These are phyloP conservation scores for Xenus cinereus DNA, from an alignment of 2,113 vertebrate species.

Conservation along the genomic window DNA sequence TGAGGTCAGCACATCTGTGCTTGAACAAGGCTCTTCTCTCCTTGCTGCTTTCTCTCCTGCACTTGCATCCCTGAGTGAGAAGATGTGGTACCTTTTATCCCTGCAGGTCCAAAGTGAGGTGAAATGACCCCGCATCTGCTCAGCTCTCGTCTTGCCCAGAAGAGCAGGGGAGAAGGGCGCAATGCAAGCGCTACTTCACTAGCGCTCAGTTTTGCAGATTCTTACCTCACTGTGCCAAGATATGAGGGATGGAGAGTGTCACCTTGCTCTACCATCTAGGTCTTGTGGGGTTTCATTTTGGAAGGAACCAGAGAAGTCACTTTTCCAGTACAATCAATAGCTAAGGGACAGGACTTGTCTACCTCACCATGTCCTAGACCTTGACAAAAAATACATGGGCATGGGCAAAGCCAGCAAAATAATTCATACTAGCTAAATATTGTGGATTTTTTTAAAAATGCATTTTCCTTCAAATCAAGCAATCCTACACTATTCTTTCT, in stretches of 20 bases:
- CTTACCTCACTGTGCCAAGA: neutral
- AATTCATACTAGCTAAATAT: neutral
- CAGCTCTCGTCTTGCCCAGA: neutral
- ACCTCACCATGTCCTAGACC: neutral
- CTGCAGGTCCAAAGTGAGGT: neutral
- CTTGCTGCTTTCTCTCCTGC: neutral
- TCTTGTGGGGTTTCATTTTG: neutral
- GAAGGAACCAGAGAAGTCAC: neutral
- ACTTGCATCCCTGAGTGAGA: neutral
- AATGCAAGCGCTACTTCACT: neutral
- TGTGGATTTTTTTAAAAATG: neutral
- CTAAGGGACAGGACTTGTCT: neutral
- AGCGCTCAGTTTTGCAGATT: neutral
- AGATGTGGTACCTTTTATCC: neutral
- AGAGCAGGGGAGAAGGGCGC: rapidly evolving
- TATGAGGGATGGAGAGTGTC: neutral
- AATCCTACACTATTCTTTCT: neutral
- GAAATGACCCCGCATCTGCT: rapidly evolving
- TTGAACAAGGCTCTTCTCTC: neutral
- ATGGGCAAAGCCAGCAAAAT: neutral
- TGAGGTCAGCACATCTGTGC: rapidly evolving
- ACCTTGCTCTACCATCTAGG: neutral
- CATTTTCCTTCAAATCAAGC: neutral
- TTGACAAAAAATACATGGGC: neutral
- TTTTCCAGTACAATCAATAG: neutral